Evolutionary conservation across 2,888 invertebrate genomes (phyloP), one percentile per base, ranked within the genome.

Genomic region (Polymixis flavicincta): DNA sequence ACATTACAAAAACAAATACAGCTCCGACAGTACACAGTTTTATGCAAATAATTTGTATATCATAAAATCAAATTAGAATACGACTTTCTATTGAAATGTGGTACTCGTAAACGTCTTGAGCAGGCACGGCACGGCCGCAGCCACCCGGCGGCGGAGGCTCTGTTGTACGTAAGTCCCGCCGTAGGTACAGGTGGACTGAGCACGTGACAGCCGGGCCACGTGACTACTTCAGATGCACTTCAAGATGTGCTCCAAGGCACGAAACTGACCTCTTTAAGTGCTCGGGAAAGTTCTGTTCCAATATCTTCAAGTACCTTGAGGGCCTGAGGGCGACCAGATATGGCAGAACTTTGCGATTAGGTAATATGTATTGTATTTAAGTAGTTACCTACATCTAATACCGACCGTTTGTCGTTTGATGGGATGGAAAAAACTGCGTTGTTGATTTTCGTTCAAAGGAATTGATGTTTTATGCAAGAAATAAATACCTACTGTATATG

Each of bases 211-310:
- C 28, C 7, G 1, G 4, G 55, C 75, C 88, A 80, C 88, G 89
- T 86, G 89, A 82, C 63, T 63, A 74, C 76, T 85, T 85, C 85
- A 84, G 78, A 76, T 89, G 86, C 89, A 86, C 77, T 86, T 83
- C 85, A 87, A 70, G 61, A 73, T 54, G 45, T 68, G 57, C 73
- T 67, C 59, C 71, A 66, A 80, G 76, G 60, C 63, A 82, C 25
- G 65, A 71, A 78, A 74, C 71, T 78, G 76, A 80, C 78, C 76
- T 77, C 69, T 82, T 74, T 82, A 65, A 63, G 64, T 71, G 81
- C 17, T 55, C 37, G 60, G 71, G 74, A 86, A 81, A 87, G 77
- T 85, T 83, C 28, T 70, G 52, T 67, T 55, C 54, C 32, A 67
- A 78, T 76, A 70, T 60, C 22, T 11, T 69, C 42, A 32, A 71